Base-by-base conservation (phyloP, 2,113 vertebrate species). In the Microtus oregoni region DNA sequence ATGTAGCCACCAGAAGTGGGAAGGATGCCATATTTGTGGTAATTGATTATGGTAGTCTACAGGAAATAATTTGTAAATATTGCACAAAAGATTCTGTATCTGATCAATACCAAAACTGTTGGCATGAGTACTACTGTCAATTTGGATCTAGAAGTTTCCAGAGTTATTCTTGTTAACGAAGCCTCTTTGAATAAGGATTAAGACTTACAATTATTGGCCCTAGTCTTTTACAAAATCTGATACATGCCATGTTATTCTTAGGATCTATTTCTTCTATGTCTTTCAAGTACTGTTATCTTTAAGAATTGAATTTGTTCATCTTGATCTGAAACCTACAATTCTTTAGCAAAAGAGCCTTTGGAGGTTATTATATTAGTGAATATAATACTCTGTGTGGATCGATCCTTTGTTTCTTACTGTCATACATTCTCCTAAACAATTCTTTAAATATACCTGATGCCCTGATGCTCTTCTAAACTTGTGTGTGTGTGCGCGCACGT, bases 71-170 rank as follows among this genome's bases (percentile, higher is more conserved):
- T 70, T 26, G 75, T 38, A 63, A 41, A 85, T 58, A 78, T 11
- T 75, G 26, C 4, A 65, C 24, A 14, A 52, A 90, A 75, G 32
- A 52, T 47, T 44, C 17, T 67, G 32, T 22, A 65, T 92, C 55
- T 19, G n/a, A 94, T 63, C 85, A 88, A 55, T 91, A 72, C 22
- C 44, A 58, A 92, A 90, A 87, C 17, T 55, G 5, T 88, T 85
- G 50, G 35, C 28, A 86, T 26, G 12, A 75, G 72, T 88, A 28
- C 2, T 68, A 44, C 20, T 94, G 24, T 72, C 82, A 65, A 22
- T 92, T 95, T 92, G 9, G 32, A 35, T 94, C 75, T 89, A 26
- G 92, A 86, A 86, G 30, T 78, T 28, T 94, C 26, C 38, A 86
- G 72, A 77, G 83, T 90, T 94, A 83, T 38, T 92, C 41, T 94